A percentile compares a stretch with the other conserved stretches of the same genome.
These are phyloP conservation scores for Drosophila acutilabella DNA, from an alignment of 2,888 invertebrate species.

Conservation along the genomic window DNA sequence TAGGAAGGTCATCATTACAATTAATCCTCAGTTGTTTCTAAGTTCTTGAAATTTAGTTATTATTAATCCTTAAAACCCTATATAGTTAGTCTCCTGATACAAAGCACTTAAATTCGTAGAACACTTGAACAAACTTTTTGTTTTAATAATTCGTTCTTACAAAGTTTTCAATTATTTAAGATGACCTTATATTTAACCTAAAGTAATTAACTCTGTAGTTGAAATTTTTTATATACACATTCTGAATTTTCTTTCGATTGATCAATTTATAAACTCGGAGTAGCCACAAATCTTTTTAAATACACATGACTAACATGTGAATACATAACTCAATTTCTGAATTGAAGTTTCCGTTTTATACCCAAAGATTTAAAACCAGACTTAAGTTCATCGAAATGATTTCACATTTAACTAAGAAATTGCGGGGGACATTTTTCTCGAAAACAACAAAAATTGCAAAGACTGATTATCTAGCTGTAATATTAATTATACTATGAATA, in stretches of 20 bases:
- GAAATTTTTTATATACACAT: too few relatives aligned
- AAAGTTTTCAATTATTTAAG: too few relatives aligned
- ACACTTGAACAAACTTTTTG: too few relatives aligned
- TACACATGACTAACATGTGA: neutral
- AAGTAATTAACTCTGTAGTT: too few relatives aligned
- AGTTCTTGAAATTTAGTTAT: too few relatives aligned
- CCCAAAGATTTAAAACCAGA: neutral
- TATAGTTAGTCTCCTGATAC: too few relatives aligned
- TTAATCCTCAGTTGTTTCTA: too few relatives aligned
- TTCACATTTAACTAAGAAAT: slow-evolving; percentile 5
- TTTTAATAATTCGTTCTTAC: too few relatives aligned
- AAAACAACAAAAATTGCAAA: slow-evolving; percentile 1
- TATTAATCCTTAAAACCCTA: too few relatives aligned
- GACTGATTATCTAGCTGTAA: slow-evolving; percentile 9
- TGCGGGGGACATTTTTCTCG: neutral
- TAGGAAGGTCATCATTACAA: too few relatives aligned
- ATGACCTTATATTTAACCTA: too few relatives aligned
- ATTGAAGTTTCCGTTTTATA: slow-evolving; percentile 16
- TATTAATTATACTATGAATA: slow-evolving; percentile 25
- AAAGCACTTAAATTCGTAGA: too few relatives aligned
- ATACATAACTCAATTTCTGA: neutral
- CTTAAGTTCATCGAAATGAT: neutral
- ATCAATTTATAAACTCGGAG: neutral
- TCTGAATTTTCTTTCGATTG: neutral
- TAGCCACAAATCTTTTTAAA: neutral